phyloP scores from a whole-genome alignment of 2,113 vertebrate genomes.

The Ginglymostoma cirratum region DNA sequence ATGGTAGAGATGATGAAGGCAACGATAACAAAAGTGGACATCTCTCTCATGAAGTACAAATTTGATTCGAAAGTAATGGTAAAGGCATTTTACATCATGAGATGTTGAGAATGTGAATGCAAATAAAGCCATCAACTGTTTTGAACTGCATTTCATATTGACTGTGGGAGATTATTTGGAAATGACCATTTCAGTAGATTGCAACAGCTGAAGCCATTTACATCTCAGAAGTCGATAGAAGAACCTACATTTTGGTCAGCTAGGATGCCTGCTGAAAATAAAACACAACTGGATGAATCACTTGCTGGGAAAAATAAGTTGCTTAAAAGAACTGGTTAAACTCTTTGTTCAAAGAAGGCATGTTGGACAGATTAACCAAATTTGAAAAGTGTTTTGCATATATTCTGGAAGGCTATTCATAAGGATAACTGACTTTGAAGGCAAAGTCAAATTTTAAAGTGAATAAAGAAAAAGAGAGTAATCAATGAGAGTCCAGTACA shows the following conservation, averaged over 20 bases:
- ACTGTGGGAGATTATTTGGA: background rate
- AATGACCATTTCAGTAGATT: background rate
- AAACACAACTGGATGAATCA: background rate
- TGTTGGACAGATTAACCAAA: background rate
- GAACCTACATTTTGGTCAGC: background rate
- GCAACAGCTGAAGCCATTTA: background rate
- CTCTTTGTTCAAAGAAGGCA: no score
- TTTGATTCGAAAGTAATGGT: background rate
- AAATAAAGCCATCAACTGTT: background rate
- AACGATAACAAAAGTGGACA: background rate
- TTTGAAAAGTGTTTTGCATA: background rate
- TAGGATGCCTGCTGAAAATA: background rate
- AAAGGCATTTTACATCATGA: background rate
- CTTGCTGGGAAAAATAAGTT: background rate
- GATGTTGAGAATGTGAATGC: no score
- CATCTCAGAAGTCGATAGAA: background rate
- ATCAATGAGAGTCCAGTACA: background rate
- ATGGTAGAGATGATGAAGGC: background rate
- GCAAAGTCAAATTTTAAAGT: background rate
- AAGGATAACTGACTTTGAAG: background rate
- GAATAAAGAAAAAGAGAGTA: background rate
- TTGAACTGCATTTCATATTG: background rate
- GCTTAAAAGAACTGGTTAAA: background rate
- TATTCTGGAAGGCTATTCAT: background rate
- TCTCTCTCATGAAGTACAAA: background rate